Evolutionary conservation across 2,888 invertebrate species (phyloP).

Genomic region (Embidobia sp.): DNA sequence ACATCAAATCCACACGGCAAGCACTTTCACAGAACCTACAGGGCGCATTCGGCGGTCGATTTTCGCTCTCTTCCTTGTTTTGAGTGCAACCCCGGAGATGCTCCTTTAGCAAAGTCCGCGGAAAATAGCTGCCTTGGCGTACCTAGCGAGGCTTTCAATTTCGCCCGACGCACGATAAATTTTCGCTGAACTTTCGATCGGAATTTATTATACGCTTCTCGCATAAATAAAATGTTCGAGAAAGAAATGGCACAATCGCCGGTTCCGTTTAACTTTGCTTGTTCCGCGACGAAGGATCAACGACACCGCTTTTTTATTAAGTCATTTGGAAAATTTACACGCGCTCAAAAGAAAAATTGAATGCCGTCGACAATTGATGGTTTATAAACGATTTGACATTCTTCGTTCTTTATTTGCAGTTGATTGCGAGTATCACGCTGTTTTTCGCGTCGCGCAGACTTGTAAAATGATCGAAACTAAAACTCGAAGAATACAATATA

Average conservation of each 20-base stretch:
- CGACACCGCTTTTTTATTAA: conserved; percentile 42
- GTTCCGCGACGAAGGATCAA: conserved; percentile 37
- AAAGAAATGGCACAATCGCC: conserved; percentile 60
- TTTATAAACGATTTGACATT: conserved; percentile 17
- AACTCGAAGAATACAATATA: too few species aligned
- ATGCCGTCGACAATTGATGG: conserved; percentile 16
- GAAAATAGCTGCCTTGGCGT: conserved; percentile 57
- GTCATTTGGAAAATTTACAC: conserved; percentile 50
- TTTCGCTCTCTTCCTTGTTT: conserved; percentile 53
- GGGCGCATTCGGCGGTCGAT: conserved; percentile 62
- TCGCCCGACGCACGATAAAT: conserved; percentile 60
- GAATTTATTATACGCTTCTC: conserved; percentile 64
- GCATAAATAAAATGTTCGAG: conserved; percentile 59
- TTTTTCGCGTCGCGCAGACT: too few species aligned
- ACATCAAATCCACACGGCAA: conserved; percentile 67
- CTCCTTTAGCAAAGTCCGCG: conserved; percentile 53
- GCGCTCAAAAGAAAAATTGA: conserved; percentile 37
- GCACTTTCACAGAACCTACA: conserved; percentile 56
- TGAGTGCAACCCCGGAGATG: conserved; percentile 49
- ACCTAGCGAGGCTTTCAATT: conserved; percentile 63
- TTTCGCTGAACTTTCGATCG: conserved; percentile 61
- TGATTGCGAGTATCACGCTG: neutral
- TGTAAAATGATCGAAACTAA: too few species aligned
- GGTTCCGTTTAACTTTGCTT: conserved; percentile 56
- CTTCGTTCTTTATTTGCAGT: conserved; percentile 1